phyloP scores from a whole-genome alignment of 2,113 vertebrate genomes.

The Sturnus vulgaris region DNA sequence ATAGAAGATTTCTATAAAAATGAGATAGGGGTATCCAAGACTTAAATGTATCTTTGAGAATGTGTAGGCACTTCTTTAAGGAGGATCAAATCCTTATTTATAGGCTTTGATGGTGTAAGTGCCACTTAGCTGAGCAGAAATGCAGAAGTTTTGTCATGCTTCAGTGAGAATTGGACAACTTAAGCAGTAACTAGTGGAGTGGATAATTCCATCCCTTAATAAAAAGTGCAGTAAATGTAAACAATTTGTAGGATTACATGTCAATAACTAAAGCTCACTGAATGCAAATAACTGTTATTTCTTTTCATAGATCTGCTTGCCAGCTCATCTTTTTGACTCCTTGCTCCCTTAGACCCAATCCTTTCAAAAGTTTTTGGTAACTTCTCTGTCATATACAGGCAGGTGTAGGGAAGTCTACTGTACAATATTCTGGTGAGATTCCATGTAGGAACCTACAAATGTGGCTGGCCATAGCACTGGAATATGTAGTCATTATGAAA shows the following conservation, averaged over 20 bases:
- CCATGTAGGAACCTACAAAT: neutral
- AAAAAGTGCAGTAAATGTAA: neutral
- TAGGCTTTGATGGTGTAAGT: neutral
- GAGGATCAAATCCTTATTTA: neutral
- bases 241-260: neutral
- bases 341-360: neutral
- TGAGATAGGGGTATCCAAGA: neutral
- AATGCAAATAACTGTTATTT: neutral
- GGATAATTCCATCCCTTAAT: neutral
- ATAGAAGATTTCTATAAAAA: neutral
- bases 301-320: neutral
- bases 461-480: neutral
- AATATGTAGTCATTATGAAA: neutral
- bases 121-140: neutral
- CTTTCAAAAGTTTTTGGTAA: neutral
- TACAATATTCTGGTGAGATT: neutral
- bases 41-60: neutral
- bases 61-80: neutral
- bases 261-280: neutral
- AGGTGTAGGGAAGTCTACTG: neutral
- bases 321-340: neutral
- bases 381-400: neutral
- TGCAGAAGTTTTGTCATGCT: fast-evolving
- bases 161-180: neutral
- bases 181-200: neutral